These are phyloP conservation scores for Nasonia longicornis DNA, from an alignment of 1,140 invertebrate species.

Conservation along the genomic window DNA sequence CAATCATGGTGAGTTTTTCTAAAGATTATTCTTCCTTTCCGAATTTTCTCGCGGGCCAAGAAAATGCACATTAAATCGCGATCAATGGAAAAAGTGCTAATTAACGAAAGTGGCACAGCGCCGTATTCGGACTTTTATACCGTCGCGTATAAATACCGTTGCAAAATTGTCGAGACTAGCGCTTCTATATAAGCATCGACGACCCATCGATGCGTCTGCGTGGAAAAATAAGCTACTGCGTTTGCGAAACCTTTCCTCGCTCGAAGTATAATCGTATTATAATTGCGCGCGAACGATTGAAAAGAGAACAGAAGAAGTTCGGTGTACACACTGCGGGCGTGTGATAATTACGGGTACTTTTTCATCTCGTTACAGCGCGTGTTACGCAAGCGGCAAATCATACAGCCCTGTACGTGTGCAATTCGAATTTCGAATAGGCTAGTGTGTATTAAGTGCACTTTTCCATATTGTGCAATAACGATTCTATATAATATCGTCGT, in stretches of 20 bases:
- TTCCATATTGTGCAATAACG: too few relatives aligned
- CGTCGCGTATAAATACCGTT: background rate
- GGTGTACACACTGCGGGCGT: too few relatives aligned
- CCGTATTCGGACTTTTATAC: background rate
- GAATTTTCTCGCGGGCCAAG: too few relatives aligned
- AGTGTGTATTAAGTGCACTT: too few relatives aligned
- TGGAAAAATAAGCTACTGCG: background rate
- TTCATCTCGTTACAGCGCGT: too few relatives aligned
- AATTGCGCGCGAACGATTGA: background rate
- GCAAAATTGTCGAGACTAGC: background rate
- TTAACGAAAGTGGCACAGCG: background rate
- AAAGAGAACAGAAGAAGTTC: too few relatives aligned
- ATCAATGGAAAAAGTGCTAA: background rate
- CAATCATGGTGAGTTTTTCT: conserved; percentile 34
- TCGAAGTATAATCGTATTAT: background rate
- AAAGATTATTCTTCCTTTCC: background rate
- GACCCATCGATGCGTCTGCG: background rate
- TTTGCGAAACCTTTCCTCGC: background rate
- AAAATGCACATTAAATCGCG: too few relatives aligned
- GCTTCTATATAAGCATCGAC: background rate
- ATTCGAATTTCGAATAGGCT: too few relatives aligned
- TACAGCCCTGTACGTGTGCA: too few relatives aligned
- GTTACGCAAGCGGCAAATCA: too few relatives aligned
- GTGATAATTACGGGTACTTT: too few relatives aligned
- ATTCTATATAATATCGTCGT: too few relatives aligned